Evolutionary conservation across 1,140 invertebrate species (phyloP).

Genomic region (Stegodyphus dumicola): DNA sequence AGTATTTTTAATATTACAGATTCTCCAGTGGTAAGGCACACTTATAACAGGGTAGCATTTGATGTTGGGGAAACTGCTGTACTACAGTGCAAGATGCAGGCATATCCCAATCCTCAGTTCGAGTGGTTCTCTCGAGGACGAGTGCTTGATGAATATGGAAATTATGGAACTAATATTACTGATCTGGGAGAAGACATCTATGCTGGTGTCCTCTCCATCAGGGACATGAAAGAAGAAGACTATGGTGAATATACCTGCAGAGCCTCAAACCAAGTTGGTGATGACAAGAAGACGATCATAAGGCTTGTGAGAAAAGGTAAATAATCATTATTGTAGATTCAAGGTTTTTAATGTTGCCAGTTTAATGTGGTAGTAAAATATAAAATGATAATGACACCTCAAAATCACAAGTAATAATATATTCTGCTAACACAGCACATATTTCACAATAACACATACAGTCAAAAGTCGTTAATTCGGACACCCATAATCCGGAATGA

Average conservation of each 20-base stretch:
- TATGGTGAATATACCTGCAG: constrained; percentile 92
- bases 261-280: constrained; percentile 81
- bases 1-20: constrained; percentile 70
- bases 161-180: constrained; percentile 87
- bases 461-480: no score
- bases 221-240: constrained; percentile 78
- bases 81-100: constrained; percentile 87
- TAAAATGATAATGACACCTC: no score
- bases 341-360: no score
- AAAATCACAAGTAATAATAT: no score
- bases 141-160: constrained; percentile 78
- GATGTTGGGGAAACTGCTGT: constrained; percentile 85
- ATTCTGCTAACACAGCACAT: no score
- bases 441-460: no score
- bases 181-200: constrained; percentile 87
- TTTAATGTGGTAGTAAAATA: no score
- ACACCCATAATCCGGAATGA: no score
- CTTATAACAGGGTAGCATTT: constrained; percentile 89
- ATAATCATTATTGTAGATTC: background rate
- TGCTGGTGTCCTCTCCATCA: constrained; percentile 81
- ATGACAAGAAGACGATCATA: constrained; percentile 77
- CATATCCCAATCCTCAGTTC: constrained; percentile 91
- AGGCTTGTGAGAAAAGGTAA: constrained; percentile 70
- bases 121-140: constrained; percentile 83
- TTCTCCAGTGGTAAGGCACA: constrained; percentile 84